Base-by-base conservation (phyloP, 2,797 vertebrate species). In the Lagodon rhomboides region DNA sequence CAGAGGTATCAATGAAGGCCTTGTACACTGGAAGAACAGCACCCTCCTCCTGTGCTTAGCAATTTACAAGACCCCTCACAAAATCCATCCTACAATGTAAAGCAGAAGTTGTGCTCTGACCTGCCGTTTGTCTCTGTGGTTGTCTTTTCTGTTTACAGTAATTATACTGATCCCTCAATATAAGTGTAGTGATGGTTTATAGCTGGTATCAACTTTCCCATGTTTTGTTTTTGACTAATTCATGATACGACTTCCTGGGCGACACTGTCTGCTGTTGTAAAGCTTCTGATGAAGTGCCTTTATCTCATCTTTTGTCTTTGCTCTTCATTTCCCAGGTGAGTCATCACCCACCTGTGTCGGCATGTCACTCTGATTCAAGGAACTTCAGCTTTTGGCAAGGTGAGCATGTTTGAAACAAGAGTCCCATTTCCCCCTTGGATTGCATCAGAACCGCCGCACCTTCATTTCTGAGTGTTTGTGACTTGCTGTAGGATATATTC, bases 311-410 rank as follows among this genome's bases (percentile, higher is more conserved):
- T 46, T 10, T 27, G 11, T 74, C 16, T 64, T 7, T 41, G 70
- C 30, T 82, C 6, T 55, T 10, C 16, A 0, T 85, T 72, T 68
- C 43, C 30, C 91, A 99, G 98, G 98, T 99, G 88, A 98, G 97
- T 92, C 98, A 99, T 80, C 98, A 99, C 79, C 98, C 98, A 23
- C 98, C 98, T 82, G 97, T 99, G 84, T 99, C 98, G 72, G 97
- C 97, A 34, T 98, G 98, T 81, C 97, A 99, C 67, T 92, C 96
- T 6, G 98, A 99, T 92, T 99, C 98, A 72, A 94, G 90, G 89
- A 98, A 97, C 93, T 99, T 97, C 92, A 92, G 92, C 74, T 97
- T 99, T 88, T 98, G 97, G 97, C 98, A 99, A 97, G 98, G 98
- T 99, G 77, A 92, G 97, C 95, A 25, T 63, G 62, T 75, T 64